phyloP scores from a whole-genome alignment of 2,113 vertebrate genomes.

The Charina bottae region DNA sequence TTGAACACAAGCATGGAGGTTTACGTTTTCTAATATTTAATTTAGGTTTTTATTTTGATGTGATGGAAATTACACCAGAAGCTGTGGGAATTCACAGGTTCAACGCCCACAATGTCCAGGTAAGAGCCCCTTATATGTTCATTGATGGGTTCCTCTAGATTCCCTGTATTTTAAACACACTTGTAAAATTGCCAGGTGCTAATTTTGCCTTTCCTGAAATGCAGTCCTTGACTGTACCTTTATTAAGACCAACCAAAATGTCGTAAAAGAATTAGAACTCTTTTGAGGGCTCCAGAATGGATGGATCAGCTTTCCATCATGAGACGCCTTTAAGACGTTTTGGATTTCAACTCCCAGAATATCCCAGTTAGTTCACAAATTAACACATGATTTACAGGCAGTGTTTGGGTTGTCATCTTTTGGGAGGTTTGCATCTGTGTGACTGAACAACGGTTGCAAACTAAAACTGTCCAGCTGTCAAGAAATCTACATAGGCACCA shows the following conservation, averaged over 20 bases:
- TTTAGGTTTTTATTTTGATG: slow-evolving; percentile 91
- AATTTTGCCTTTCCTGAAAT: background rate
- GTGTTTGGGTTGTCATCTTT: fast-evolving
- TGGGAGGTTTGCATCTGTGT: background rate
- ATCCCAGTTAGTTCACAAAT: background rate
- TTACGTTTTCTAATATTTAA: slow-evolving; percentile 42
- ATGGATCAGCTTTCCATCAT: background rate
- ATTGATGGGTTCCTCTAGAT: background rate
- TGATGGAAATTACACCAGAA: slow-evolving; percentile 92
- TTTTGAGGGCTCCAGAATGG: background rate
- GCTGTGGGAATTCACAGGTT: slow-evolving; percentile 85
- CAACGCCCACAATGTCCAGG: slow-evolving; percentile 75
- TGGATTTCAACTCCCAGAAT: slow-evolving; percentile 14
- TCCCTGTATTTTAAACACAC: background rate
- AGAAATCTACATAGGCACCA: too few relatives aligned
- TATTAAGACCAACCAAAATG: background rate
- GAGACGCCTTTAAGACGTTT: background rate
- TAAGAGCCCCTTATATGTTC: slow-evolving; percentile 46
- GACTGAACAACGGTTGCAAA: background rate
- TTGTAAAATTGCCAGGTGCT: background rate
- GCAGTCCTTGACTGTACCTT: background rate
- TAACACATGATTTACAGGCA: background rate
- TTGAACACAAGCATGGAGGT: slow-evolving; percentile 2
- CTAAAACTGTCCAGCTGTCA: background rate
- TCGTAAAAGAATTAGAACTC: background rate